These are phyloP conservation scores for Ornithorhynchus anatinus DNA, from an alignment of 2,113 vertebrate species.

Conservation along the genomic window DNA sequence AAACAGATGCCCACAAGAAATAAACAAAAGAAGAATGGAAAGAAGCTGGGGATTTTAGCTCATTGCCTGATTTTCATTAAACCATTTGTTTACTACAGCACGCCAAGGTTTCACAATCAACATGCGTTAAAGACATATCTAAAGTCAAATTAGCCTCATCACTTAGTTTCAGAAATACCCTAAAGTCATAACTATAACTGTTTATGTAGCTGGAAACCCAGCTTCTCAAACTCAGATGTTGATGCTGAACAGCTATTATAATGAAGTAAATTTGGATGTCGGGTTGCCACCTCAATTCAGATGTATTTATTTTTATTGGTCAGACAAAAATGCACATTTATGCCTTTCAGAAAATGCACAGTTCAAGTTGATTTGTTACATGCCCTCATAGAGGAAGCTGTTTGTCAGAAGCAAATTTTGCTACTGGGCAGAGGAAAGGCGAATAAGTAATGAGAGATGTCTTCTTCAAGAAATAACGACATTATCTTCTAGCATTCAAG, in stretches of 20 bases:
- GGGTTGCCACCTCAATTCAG: conserved; percentile 62
- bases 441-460: not conserved
- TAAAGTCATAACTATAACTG: conserved; percentile 57
- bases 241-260: conserved; percentile 70
- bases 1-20: too few species aligned
- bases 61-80: too few species aligned
- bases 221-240: conserved; percentile 60
- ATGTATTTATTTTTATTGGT: conserved; percentile 67
- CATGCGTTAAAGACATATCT: conserved; percentile 37
- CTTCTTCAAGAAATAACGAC: too few species aligned
- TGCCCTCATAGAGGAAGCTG: conserved; percentile 29
- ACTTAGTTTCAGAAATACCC: conserved; percentile 47
- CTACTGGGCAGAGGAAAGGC: not conserved
- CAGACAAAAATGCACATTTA: conserved; percentile 46
- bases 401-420: conserved; percentile 42
- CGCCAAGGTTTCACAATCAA: conserved; percentile 32
- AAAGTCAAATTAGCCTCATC: conserved; percentile 54
- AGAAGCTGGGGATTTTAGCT: too few species aligned
- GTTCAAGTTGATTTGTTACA: conserved; percentile 23
- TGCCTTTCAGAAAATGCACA: conserved; percentile 39
- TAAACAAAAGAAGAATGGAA: too few species aligned
- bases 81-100: too few species aligned
- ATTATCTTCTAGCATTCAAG: too few species aligned
- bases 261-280: conserved; percentile 57
- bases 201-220: conserved; percentile 59